phyloP scores from a whole-genome alignment of 2,888 invertebrate species.

The Campoplex capitator region DNA sequence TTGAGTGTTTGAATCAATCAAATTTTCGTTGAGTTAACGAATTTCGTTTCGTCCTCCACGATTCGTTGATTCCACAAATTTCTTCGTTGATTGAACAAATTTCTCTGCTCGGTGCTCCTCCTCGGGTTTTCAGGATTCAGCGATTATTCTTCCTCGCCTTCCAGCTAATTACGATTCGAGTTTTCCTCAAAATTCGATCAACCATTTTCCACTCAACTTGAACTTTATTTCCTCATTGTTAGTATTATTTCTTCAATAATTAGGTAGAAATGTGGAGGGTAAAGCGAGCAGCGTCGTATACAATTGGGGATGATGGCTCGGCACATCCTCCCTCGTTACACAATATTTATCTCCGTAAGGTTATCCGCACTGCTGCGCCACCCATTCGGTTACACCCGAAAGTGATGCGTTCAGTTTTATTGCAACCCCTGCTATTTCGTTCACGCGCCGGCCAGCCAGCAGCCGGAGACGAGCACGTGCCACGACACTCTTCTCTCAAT shows the following conservation, averaged over 20 bases:
- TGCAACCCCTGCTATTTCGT: conserved; percentile 72
- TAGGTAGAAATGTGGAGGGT: neutral
- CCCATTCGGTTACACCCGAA: conserved; percentile 49
- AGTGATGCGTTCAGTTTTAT: conserved; percentile 74
- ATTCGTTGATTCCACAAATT: too few species aligned
- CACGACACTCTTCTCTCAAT: conserved; percentile 39
- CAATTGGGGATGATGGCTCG: conserved; percentile 49
- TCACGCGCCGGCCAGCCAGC: conserved; percentile 10
- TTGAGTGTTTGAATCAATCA: too few species aligned
- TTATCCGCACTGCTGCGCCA: conserved; percentile 72
- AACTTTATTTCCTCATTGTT: too few species aligned
- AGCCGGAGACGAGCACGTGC: conserved; percentile 60
- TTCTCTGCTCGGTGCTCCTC: too few species aligned
- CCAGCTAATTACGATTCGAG: too few species aligned
- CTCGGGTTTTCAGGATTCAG: too few species aligned
- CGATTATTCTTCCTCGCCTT: too few species aligned
- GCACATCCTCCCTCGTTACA: conserved; percentile 83
- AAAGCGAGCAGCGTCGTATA: neutral
- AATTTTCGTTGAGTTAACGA: too few species aligned
- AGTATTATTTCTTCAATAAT: neutral
- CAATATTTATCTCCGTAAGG: conserved; percentile 84
- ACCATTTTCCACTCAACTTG: too few species aligned
- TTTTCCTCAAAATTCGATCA: too few species aligned
- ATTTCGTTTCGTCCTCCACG: too few species aligned
- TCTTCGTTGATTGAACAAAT: too few species aligned